These are phyloP conservation scores for silkworm (Bombyx mori) DNA, from an alignment of 1,140 invertebrate species.

Conservation along the genomic window ASM3026992v2 NC_085131.1:11004001-11004500, in stretches of 20 bases:
- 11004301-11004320: not conserved
- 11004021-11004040: not conserved
- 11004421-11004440: too few species aligned
- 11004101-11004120: slow-evolving; percentile 11
- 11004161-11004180: slow-evolving; percentile 47
- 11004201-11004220: slow-evolving; percentile 71
- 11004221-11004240: slow-evolving; percentile 70
- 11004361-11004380: too few species aligned
- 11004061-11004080: not conserved
- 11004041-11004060: not conserved
- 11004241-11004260: slow-evolving; percentile 58
- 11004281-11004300: not conserved
- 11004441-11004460: too few species aligned
- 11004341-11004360: too few species aligned
- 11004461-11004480: too few species aligned
- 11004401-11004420: too few species aligned
- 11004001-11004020: slow-evolving; percentile 18
- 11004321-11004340: too few species aligned
- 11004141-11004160: slow-evolving; percentile 33
- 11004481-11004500: too few species aligned
- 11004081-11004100: slow-evolving; percentile 8
- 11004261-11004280: slow-evolving; percentile 47
- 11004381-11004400: not conserved
- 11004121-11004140: slow-evolving; percentile 11
- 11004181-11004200: slow-evolving; percentile 62